Evolutionary conservation across 92 coral and sea anemone species (phyloP), one percentile per base, ranked within the genome.

Genomic region (Parazoanthus atlanticus): DNA sequence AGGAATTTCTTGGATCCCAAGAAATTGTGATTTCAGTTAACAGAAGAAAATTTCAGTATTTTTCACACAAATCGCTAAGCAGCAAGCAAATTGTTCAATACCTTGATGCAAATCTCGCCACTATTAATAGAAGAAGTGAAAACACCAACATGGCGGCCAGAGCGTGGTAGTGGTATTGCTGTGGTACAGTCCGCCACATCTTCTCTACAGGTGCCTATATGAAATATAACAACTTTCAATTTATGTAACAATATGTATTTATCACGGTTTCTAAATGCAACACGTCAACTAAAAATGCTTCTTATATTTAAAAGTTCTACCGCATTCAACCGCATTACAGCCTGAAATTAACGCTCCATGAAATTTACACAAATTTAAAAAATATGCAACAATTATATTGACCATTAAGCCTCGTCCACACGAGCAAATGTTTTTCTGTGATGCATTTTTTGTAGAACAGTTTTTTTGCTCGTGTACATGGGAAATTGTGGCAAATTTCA

Each of bases 201-300:
- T 97, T 96, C 90, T 95, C 97, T 0, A 97, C 99, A 71, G 99
- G 96, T 8, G 94, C 96, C 98, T 94, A 85, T n/a, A 12, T 71
- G 9, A 76, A 64, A 73, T 26, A 79, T 23, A 25, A 9, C 70
- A 38, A 75, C n/a, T 6, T 11, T 54, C 11, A 34, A 61, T 6
- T 82, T 0, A 69, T n/a, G 2, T 11, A 7, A 40, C 43, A 4
- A 8, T 40, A 40, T 40, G 6, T 4, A 40, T 40, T 40, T 40
- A 40, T 2, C 43, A 40, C 43, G 4, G 43, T 40, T 40, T 40
- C 6, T 40, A n/a, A 40, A 40, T 40, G 43, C 43, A 40, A 4
- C 43, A 40, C 43, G 6, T 40, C 43, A 40, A 5, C 43, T 40
- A 4, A 8, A 8, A 8, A 8, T 8, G 6, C 43, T 40, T 40